Base-by-base conservation (phyloP, 2,797 vertebrate genomes). In the Dryobates pubescens region DNA sequence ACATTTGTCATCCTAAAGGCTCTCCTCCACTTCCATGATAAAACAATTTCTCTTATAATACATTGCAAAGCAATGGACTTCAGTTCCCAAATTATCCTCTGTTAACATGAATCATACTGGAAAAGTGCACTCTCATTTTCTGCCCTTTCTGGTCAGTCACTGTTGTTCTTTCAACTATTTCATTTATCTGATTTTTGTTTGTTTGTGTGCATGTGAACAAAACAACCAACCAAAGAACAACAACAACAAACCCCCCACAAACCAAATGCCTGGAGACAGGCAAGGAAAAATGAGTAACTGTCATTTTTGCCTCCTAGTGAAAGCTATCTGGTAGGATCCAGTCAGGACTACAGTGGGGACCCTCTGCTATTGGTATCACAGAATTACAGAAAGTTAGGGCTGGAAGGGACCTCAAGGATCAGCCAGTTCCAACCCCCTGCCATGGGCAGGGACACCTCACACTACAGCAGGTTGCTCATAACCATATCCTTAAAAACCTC, bases 1-100 rank as follows among this genome's bases (percentile, higher is more conserved):
- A 68, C 91, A 91, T 94, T 86, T 84, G 74, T 94, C 90, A 92
- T 92, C 70, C 59, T 85, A 87, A 69, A 89, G 72, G 58, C 38
- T 94, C 41, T 72, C 36, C 43, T 89, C 58, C 16, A 57, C 69
- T 92, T 78, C 82, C 81, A 38, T 56, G 61, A 78, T 64, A 92
- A 82, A 67, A 88, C 63, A 88, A 79, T 93, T 84, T 91, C 41
- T 75, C 70, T 88, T 69, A 82, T 34, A 75, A 77, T 26, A 74
- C 24, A 67, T 71, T 64, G 75, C 58, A 91, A 93, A 94, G 79
- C 77, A 71, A 64, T 59, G 76, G 79, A 88, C 63, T 88, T 82
- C 45, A 85, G 43, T 79, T 81, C 70, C 73, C 70, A 91, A 71
- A 83, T 72, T 89, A 79, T 54, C 19, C 13, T 76, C 62, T 47